phyloP scores from a whole-genome alignment of 2,888 invertebrate genomes.

The Drosophila robusta region DNA sequence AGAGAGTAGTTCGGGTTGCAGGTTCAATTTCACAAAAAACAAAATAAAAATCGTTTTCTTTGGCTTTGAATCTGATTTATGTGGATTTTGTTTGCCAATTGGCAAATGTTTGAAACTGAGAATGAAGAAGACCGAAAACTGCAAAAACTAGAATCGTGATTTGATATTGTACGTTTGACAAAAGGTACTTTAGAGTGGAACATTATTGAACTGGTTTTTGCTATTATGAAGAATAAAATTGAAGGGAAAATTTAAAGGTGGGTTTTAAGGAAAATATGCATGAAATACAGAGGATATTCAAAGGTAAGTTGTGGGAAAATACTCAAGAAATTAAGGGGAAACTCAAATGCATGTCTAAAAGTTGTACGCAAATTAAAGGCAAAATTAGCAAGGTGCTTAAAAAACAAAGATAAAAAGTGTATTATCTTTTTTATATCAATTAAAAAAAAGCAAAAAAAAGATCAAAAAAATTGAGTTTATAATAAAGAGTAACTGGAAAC shows the following conservation, averaged over 20 bases:
- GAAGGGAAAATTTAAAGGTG: background rate
- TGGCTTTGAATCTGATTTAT: constrained; percentile 57
- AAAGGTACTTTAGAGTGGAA: constrained; percentile 1
- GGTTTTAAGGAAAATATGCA: background rate
- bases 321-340: background rate
- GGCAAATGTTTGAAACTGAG: constrained; percentile 35
- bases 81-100: constrained; percentile 55
- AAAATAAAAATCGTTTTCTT: constrained; percentile 18
- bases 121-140: background rate
- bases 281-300: background rate
- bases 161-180: constrained; percentile 10
- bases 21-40: constrained; percentile 15
- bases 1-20: constrained; percentile 1
- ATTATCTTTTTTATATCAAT: too few species aligned
- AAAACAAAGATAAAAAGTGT: too few species aligned
- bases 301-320: too few species aligned
- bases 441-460: too few species aligned
- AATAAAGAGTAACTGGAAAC: too few species aligned
- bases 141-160: constrained; percentile 8
- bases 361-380: too few species aligned
- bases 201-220: constrained; percentile 2
- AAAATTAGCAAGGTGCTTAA: too few species aligned
- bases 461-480: too few species aligned
- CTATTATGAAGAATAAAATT: background rate
- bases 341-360: background rate